Conservation (phyloP, 2,113 vertebrate genomes). For the Melanerpes formicivorus region DNA sequence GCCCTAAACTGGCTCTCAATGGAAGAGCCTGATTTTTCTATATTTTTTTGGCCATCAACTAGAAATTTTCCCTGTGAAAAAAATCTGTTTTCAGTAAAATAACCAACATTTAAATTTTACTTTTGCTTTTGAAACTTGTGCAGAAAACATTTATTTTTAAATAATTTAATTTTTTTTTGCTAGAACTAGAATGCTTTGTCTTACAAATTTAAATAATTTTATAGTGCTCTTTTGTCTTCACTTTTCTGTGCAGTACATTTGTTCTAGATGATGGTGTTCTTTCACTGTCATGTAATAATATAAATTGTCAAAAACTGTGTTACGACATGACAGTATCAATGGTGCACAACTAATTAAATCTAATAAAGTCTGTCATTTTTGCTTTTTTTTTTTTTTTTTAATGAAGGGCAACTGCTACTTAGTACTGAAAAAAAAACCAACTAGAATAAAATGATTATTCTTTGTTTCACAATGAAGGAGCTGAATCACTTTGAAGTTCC, state of each 20-base stretch:
- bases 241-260: background rate
- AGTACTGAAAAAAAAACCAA: background rate
- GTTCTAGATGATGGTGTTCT: background rate
- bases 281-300: background rate
- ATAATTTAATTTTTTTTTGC: background rate
- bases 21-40: background rate
- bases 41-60: background rate
- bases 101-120: background rate
- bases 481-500: background rate
- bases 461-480: background rate
- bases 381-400: background rate
- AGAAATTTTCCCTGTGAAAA: background rate
- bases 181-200: background rate
- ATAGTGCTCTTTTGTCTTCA: background rate
- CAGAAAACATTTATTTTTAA: background rate
- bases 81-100: background rate
- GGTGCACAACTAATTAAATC: constrained; percentile 26
- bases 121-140: background rate
- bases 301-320: constrained; percentile 20
- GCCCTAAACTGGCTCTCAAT: background rate
- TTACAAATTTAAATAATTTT: background rate
- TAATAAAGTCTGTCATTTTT: constrained; percentile 12
- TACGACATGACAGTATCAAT: constrained; percentile 2
- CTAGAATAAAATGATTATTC: background rate
- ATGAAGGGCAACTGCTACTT: background rate